A percentile compares a stretch with the other conserved stretches of the same genome.
phyloP scores from a whole-genome alignment of 2,113 vertebrate species.

The Nymphicus hollandicus region DNA sequence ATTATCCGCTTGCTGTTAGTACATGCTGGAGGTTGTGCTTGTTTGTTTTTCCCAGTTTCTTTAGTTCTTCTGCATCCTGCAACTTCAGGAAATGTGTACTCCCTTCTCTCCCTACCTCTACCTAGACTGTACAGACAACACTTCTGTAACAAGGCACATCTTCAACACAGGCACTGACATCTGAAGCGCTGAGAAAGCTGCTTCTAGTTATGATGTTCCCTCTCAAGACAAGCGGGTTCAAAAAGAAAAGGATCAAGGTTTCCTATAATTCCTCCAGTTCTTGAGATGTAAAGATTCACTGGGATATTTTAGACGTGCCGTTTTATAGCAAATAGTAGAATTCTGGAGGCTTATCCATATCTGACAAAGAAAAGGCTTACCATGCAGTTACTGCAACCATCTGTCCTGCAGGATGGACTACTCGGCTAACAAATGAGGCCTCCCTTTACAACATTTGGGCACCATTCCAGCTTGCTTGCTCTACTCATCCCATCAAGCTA shows the following conservation, averaged over 20 bases:
- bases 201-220: not conserved
- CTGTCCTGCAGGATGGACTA: not conserved
- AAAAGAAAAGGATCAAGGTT: not conserved
- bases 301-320: not conserved
- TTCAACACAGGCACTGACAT: not conserved
- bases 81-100: not conserved
- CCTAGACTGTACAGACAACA: not conserved
- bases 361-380: not conserved
- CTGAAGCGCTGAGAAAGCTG: not conserved
- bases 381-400: not conserved
- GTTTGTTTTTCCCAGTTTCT: not conserved
- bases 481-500: not conserved
- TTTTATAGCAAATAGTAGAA: not conserved
- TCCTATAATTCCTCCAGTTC: not conserved
- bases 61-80: not conserved
- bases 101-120: not conserved
- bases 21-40: not conserved
- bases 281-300: not conserved
- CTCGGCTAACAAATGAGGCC: not conserved
- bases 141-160: not conserved
- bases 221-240: not conserved
- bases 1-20: not conserved
- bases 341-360: not conserved
- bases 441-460: not conserved
- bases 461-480: not conserved